Conservation (phyloP, 2,888 invertebrate genomes). For the Tanypteryx hageni region DNA sequence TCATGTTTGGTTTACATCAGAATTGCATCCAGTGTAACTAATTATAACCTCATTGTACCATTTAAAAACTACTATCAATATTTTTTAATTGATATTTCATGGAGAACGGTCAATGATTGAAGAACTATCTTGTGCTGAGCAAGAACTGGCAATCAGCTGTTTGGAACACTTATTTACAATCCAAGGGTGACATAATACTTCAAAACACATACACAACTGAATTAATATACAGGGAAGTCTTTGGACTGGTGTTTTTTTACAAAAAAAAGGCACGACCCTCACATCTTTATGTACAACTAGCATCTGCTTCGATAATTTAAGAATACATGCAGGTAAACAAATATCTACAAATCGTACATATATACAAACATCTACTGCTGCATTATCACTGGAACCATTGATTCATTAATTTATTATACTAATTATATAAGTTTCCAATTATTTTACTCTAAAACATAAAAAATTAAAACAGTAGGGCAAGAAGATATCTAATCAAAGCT, state of each 20-base stretch:
- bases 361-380: constrained; percentile 14
- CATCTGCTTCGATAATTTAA: constrained; percentile 50
- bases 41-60: not conserved
- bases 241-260: constrained; percentile 50
- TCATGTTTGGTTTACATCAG: not conserved
- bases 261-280: constrained; percentile 10
- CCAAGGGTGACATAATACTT: not conserved
- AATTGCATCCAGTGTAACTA: not conserved
- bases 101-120: not conserved
- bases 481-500: constrained; percentile 31
- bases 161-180: constrained; percentile 30
- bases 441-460: not conserved
- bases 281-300: not conserved
- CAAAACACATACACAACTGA: constrained; percentile 25
- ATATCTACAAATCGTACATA: constrained; percentile 57
- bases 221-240: constrained; percentile 36
- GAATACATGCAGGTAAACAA: constrained; percentile 3
- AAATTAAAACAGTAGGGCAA: not conserved
- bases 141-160: constrained; percentile 5
- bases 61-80: not conserved
- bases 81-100: not conserved
- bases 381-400: not conserved
- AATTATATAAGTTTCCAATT: not conserved
- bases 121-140: not conserved
- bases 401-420: not conserved